Evolutionary conservation across 2,888 invertebrate species (phyloP).

Genomic region (Linnaemya tessellans): DNA sequence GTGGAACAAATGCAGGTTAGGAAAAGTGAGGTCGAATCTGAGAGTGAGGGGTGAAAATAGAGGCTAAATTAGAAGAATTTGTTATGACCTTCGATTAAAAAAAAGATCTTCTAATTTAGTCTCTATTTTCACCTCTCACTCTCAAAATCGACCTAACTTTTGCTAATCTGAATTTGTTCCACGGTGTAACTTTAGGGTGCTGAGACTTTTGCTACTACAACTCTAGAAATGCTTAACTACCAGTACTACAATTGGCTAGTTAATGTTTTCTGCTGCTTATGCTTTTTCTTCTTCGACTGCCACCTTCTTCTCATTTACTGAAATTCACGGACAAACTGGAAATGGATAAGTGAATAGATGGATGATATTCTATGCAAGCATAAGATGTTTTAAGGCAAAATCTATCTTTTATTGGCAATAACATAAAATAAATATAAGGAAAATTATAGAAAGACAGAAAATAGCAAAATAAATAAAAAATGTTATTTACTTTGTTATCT

Average conservation of each 20-base stretch:
- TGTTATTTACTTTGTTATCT: conserved; percentile 40
- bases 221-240: conserved; percentile 38
- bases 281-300: neutral
- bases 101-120: too few species aligned
- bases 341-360: conserved; percentile 25
- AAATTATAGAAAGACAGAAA: conserved; percentile 40
- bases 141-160: too few species aligned
- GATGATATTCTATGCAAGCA: conserved; percentile 52
- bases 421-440: conserved; percentile 23
- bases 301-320: conserved; percentile 28
- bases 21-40: too few species aligned
- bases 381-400: conserved; percentile 41
- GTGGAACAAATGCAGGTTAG: too few species aligned
- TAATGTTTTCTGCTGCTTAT: conserved; percentile 39
- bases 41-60: too few species aligned
- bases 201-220: conserved; percentile 11
- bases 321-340: neutral
- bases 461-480: conserved; percentile 47
- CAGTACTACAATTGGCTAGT: conserved; percentile 63
- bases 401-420: conserved; percentile 60
- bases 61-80: too few species aligned
- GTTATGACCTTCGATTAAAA: too few species aligned
- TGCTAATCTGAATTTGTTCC: too few species aligned
- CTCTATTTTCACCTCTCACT: too few species aligned
- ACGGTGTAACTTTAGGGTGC: too few species aligned